A percentile compares a stretch with the other conserved stretches of the same genome.
phyloP scores from a whole-genome alignment of 1,140 invertebrate species.

The Drosophila subpulchrella region DNA sequence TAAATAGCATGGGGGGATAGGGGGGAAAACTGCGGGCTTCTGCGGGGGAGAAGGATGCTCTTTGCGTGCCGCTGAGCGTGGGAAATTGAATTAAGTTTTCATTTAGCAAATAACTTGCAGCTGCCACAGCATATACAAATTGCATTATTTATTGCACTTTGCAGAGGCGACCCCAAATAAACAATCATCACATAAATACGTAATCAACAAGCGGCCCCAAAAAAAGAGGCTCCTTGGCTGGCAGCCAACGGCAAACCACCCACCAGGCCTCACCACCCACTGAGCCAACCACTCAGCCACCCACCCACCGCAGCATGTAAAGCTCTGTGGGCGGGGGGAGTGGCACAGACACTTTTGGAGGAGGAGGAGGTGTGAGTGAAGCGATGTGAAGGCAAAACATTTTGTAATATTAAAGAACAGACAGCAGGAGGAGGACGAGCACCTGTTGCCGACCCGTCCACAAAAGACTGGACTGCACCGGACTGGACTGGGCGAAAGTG shows the following conservation, averaged over 20 bases:
- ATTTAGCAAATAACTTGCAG: slow-evolving; percentile 55
- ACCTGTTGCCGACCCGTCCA: slow-evolving; percentile 34
- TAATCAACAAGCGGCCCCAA: slow-evolving; percentile 44
- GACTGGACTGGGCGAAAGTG: neutral
- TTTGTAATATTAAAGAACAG: slow-evolving; percentile 55
- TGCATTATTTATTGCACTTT: slow-evolving; percentile 66
- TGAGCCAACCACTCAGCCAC: neutral
- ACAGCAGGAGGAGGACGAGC: slow-evolving; percentile 6
- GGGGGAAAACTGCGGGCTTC: neutral
- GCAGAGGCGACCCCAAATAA: slow-evolving; percentile 59
- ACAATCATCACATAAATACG: slow-evolving; percentile 63
- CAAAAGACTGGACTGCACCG: neutral
- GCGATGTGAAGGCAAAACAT: slow-evolving; percentile 53
- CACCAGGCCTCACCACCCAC: slow-evolving; percentile 4
- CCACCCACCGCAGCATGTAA: slow-evolving; percentile 41
- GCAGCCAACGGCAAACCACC: slow-evolving; percentile 25
- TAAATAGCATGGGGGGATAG: neutral
- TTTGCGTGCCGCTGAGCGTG: slow-evolving; percentile 32
- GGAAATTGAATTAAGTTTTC: slow-evolving; percentile 62
- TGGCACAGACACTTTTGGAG: slow-evolving; percentile 3
- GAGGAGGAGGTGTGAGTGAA: slow-evolving; percentile 19
- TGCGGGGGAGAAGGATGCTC: neutral
- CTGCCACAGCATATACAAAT: slow-evolving; percentile 53
- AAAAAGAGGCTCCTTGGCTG: slow-evolving; percentile 40
- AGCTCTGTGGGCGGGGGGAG: slow-evolving; percentile 13